These are phyloP conservation scores for Hyles vespertilio DNA, from an alignment of 1,140 invertebrate species.

Conservation along the genomic window DNA sequence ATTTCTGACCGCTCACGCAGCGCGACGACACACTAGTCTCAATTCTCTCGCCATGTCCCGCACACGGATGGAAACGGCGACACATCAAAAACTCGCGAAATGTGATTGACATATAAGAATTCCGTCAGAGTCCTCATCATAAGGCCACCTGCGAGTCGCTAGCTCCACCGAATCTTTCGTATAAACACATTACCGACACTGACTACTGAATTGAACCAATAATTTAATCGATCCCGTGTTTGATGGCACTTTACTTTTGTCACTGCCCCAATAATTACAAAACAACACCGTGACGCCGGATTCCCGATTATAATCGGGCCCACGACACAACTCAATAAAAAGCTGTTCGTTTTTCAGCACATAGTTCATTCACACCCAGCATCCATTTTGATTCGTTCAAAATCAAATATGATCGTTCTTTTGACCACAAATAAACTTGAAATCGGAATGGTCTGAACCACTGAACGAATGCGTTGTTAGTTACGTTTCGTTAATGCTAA, in stretches of 20 bases:
- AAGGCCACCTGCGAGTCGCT: constrained; percentile 63
- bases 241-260: constrained; percentile 43
- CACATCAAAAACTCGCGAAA: constrained; percentile 48
- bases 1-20: constrained; percentile 70
- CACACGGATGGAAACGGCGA: constrained; percentile 38
- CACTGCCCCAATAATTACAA: constrained; percentile 53
- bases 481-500: constrained; percentile 38
- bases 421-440: constrained; percentile 57
- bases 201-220: constrained; percentile 54
- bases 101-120: constrained; percentile 55
- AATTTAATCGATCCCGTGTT: constrained; percentile 33
- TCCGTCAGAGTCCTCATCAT: constrained; percentile 68
- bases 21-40: constrained; percentile 57
- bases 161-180: constrained; percentile 57
- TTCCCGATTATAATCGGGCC: constrained; percentile 64
- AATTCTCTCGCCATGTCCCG: constrained; percentile 61
- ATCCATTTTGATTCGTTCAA: constrained; percentile 77
- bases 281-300: constrained; percentile 61
- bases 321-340: constrained; percentile 73
- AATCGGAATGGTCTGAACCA: constrained; percentile 25
- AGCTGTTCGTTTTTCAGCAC: constrained; percentile 75
- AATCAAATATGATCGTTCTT: constrained; percentile 74
- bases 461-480: constrained; percentile 45
- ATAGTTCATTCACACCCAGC: constrained; percentile 77
- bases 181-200: constrained; percentile 72